These are phyloP conservation scores for Varecia variegata DNA, from an alignment of 2,797 vertebrate species.

Conservation along the genomic window DNA sequence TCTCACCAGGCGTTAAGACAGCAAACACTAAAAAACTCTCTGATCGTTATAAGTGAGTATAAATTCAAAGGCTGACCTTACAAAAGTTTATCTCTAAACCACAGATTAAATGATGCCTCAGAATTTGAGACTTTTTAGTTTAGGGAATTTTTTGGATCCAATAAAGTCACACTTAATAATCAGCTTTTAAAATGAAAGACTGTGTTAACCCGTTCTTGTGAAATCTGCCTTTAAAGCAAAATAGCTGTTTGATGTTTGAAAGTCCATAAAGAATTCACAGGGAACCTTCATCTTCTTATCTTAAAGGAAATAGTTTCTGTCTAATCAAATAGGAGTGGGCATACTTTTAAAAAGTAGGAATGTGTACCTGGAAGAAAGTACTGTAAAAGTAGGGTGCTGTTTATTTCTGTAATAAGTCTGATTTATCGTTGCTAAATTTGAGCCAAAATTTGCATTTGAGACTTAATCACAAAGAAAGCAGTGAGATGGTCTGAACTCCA, in stretches of 20 bases:
- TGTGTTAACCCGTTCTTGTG: constrained; percentile 37
- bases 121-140: constrained; percentile 49
- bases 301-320: constrained; percentile 68
- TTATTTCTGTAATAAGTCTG: constrained; percentile 45
- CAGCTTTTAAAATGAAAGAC: constrained; percentile 60
- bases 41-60: constrained; percentile 31
- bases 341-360: constrained; percentile 60
- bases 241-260: constrained; percentile 54
- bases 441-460: constrained; percentile 55
- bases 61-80: constrained; percentile 28
- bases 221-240: constrained; percentile 64
- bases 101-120: constrained; percentile 38
- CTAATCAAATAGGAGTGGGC: constrained; percentile 53
- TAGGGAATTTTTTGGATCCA: constrained; percentile 28
- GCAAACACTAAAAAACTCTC: neutral
- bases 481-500: neutral
- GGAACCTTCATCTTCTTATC: constrained; percentile 41
- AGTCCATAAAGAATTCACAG: constrained; percentile 58
- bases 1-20: neutral
- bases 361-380: constrained; percentile 47
- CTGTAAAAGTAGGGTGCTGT: constrained; percentile 49
- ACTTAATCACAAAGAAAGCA: constrained; percentile 22
- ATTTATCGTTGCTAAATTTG: constrained; percentile 47
- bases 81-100: constrained; percentile 30
- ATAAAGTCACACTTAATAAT: constrained; percentile 40